Base-by-base conservation (phyloP, 1,140 invertebrate species). In the Gonioctena quinquepunctata region DNA sequence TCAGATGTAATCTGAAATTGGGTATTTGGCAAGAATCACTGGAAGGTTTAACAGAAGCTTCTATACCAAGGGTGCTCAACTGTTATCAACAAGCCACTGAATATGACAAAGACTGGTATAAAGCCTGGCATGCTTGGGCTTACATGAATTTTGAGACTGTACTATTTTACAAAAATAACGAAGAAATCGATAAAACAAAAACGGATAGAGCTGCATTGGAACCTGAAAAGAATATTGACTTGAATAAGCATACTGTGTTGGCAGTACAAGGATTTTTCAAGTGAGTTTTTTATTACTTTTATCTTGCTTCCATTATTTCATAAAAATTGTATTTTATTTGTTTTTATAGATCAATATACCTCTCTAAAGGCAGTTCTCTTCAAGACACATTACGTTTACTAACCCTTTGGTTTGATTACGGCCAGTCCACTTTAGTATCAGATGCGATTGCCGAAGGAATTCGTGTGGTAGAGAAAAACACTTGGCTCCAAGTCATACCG, bases 401-500 rank as follows among this genome's bases (percentile, higher is more conserved):
- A 5, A 98, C 96, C 0, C 83, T 98, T 0, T 98, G 96, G 94
- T 98, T 98, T 80, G 96, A 99, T 78, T 96, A 97, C 79, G 96
- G 96, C 0, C 94, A 99, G 70, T 91, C 93, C 85, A 88, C 92
- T 0, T 94, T 97, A 80, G 96, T 99, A 0, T 94, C 97, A 79
- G 95, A 98, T 66, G 95, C 96, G 0, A 89, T 99, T 16, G 88
- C 92, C 0, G 96, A 98, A 73, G 96, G 96, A 0, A 93, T 99
- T 50, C 90, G 94, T 72, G 90, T 92, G 0, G 96, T 99, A 26
- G 95, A 98, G 77, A 96, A 99, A 66, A 97, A 99, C 77, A 99
- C 96, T 8, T 99, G 98, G 98, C 86, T 99, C 1, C 97, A 99
- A 88, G 97, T 99, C 0, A 99, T 99, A 75, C 98, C 98, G 0